Evolutionary conservation across 2,888 invertebrate species (phyloP), one percentile per base, ranked within the genome.

Genomic region (Cecidostiba fungosa): DNA sequence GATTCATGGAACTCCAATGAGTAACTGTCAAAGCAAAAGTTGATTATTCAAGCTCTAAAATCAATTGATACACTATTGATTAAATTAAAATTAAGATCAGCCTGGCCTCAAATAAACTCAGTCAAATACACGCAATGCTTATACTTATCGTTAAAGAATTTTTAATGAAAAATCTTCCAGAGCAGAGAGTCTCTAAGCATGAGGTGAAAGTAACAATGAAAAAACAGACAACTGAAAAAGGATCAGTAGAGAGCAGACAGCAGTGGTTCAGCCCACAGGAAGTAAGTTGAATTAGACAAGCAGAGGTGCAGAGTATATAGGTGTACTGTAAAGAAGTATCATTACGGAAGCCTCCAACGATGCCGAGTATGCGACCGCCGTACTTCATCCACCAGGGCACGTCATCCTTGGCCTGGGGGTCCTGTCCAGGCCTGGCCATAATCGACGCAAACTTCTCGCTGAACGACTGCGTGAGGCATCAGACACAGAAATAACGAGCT

Each of bases 331-430:
- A 66, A 10, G 10, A 43, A 47, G 50, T 1, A 82, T 77, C 62
- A 82, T 79, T 86, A 83, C 85, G 69, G 26, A 79, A 82, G 43
- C 85, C 79, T 72, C 97, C 98, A 93, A 97, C 96, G 89, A 97
- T 97, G 88, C 98, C 98, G 90, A 98, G 94, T 89, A 96, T 96
- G 92, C 97, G 95, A 90, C 96, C 97, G 93, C 96, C 97, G 94
- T 97, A 97, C 94, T 97, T 97, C 95, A 98, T 95, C 96, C 97
- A 98, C 97, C 97, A 97, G 89, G 98, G 97, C 89, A 96, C 96
- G 94, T 97, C 97, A 94, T 97, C 97, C 94, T 96, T 96, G 89
- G 96, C 95, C 88, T 94, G 95, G 90, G 95, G 95, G 93, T 97
- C 97, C 93, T 96, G 96, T 89, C 97, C 97, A 88, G 97, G 97